Base-by-base conservation (phyloP, 1,140 invertebrate genomes). In the Drosophila asahinai region DNA sequence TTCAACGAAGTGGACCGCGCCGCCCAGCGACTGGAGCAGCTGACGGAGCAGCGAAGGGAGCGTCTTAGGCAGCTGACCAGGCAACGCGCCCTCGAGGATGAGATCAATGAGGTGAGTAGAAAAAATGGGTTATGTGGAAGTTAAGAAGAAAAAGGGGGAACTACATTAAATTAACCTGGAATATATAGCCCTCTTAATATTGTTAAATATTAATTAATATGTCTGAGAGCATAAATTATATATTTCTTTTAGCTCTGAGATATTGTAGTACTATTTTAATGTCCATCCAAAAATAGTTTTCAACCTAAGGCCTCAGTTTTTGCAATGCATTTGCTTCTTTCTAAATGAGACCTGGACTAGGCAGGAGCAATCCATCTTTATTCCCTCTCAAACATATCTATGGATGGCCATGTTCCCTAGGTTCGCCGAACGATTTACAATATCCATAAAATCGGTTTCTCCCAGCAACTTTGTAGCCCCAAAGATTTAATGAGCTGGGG, bases 1-100 rank as follows among this genome's bases (percentile, higher is more conserved):
- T 95, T 94, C 86, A 93, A 92, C 70, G 94, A 94, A 66, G 94
- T 95, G 36, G 94, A 94, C 65, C 92, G 93, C 40, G 94, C 94
- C 2, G 93, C 94, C 5, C 93, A 93, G 70, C 92, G 94, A 45
- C 67, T 95, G 67, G 94, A 95, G 79, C 93, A 94, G 70, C 81
- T 95, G 17, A 93, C 93, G 48, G 92, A 94, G 75, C 94, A 94
- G 82, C 93, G 94, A 61, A 93, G 93, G 64, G 94, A 95, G 79
- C 92, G 93, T 38, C 87, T 95, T 55, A 93, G 94, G 27, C 94
- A 95, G 65, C 62, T 95, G 67, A 94, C 93, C 6, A 86, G 94
- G 33, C 93, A 95, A 48, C 92, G 93, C 11, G 94, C 94, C 9
- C 83, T 95, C 27, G 94, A 95, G 81, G 93, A 94, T 70, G 94